Evolutionary conservation across 2,113 vertebrate genomes (phyloP), one percentile per base, ranked within the genome.

Genomic region (Bostrychus sinensis): DNA sequence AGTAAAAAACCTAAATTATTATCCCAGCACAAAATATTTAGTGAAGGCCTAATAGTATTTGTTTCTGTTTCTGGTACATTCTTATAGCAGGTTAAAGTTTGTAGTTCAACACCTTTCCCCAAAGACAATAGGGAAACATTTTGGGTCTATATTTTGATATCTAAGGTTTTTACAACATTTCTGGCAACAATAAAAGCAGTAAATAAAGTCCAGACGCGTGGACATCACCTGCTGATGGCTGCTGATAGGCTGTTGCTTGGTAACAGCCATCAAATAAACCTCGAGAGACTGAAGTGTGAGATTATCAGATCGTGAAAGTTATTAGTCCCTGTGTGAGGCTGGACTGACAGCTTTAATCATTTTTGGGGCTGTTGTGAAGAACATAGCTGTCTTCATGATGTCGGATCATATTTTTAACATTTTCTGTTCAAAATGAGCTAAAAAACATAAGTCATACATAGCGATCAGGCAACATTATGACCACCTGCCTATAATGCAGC

Each of bases 201-300:
- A 50, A 50, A 50, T 50, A 51, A 28, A 51, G 14, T 39, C 37
- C 25, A 10, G 16, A 3, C 16, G 16, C 26, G 25, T 51, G 48
- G 25, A 30, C 25, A 20, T 48, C 45, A 48, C 56, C 5, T 13
- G 5, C 56, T 25, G 57, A 67, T 56, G n/a, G 13, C 12, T 25
- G 26, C 26, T 59, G 28, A 53, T 32, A 19, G 32, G 62, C 74
- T 73, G 58, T 77, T 80, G 58, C 62, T 61, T 61, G 50, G 66
- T 64, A 51, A 74, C 65, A 42, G 37, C 30, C 19, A 71, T 56
- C 23, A 62, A 70, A 53, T 51, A 51, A 51, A 30, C 23, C 25
- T 25, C 20, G 14, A 23, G 48, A 69, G 65, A 54, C 34, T 38
- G 26, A 56, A 46, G 38, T 41, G 22, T 13, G 67, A 22, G 25